These are phyloP conservation scores for Chloroceryle amazona DNA, from an alignment of 2,797 vertebrate genomes.

Conservation along the genomic window DNA sequence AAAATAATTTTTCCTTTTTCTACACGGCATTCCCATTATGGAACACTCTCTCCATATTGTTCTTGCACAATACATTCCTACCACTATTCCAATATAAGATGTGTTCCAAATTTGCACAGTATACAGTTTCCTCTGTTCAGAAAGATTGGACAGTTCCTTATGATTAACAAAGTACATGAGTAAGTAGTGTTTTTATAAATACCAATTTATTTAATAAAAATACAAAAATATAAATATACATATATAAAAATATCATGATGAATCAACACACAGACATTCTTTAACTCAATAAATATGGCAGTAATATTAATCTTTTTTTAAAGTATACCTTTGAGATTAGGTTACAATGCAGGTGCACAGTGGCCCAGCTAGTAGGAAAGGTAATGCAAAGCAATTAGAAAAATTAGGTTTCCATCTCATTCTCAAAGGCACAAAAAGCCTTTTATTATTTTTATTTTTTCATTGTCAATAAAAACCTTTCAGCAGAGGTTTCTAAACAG, in stretches of 20 bases:
- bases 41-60: not conserved
- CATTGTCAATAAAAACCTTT: slow-evolving; percentile 63
- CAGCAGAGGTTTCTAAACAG: slow-evolving; percentile 66
- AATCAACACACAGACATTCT: slow-evolving; percentile 80
- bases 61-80: not conserved
- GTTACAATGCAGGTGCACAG: slow-evolving; percentile 68
- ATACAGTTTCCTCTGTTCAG: not conserved
- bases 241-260: slow-evolving; percentile 85
- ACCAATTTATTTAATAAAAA: slow-evolving; percentile 86
- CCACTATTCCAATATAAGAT: not conserved
- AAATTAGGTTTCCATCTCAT: slow-evolving; percentile 48
- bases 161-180: slow-evolving; percentile 36
- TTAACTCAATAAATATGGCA: slow-evolving; percentile 84
- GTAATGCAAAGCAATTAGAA: slow-evolving; percentile 67
- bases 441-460: slow-evolving; percentile 59
- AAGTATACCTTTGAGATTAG: slow-evolving; percentile 67
- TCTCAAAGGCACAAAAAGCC: slow-evolving; percentile 85
- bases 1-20: not conserved
- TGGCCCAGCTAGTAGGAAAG: slow-evolving; percentile 70
- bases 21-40: not conserved
- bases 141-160: not conserved
- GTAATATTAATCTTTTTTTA: slow-evolving; percentile 61
- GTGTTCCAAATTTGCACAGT: not conserved
- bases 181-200: slow-evolving; percentile 79
- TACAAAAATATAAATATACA: slow-evolving; percentile 90